Percentiles rank a stretch among this genome's conserved stretches.
Conservation (phyloP, 2,113 vertebrate species). For the Saimiri boliviensis region DNA sequence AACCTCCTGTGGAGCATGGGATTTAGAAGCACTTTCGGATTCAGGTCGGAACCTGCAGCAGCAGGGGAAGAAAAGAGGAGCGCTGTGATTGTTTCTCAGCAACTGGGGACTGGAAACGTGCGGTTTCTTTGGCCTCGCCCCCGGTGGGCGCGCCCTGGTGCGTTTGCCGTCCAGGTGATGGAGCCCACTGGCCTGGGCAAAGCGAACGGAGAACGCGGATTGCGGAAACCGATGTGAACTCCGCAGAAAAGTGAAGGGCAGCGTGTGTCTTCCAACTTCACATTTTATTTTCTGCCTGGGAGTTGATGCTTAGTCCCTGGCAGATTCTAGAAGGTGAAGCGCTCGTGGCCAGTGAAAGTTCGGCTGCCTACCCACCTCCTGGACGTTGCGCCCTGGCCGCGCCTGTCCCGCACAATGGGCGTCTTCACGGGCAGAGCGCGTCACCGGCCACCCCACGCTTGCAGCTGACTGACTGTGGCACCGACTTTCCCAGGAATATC, state of each 20-base stretch:
- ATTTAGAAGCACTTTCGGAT: conserved; percentile 34
- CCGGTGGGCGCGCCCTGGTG: background rate
- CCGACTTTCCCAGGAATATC: background rate
- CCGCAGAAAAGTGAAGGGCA: background rate
- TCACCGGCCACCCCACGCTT: conserved; percentile 36
- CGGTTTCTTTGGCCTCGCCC: background rate
- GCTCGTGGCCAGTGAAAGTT: background rate
- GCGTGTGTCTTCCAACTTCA: background rate
- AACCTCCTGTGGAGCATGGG: background rate
- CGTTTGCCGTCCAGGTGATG: background rate
- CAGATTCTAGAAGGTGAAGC: conserved; percentile 18
- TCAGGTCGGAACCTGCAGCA: conserved; percentile 62
- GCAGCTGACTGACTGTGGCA: background rate
- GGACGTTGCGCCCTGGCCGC: conserved; percentile 5
- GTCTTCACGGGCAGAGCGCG: conserved; percentile 57
- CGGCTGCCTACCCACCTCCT: background rate
- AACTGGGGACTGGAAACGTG: background rate
- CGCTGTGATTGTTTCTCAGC: background rate
- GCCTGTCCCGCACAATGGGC: conserved; percentile 53
- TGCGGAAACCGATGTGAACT: background rate
- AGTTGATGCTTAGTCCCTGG: background rate
- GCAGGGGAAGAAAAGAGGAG: conserved; percentile 26
- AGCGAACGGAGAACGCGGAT: background rate
- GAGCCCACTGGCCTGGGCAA: background rate
- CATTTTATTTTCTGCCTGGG: background rate